A percentile compares a stretch with the other conserved stretches of the same genome.
phyloP scores from a whole-genome alignment of 2,797 vertebrate genomes.

The Discoglossus pictus region DNA sequence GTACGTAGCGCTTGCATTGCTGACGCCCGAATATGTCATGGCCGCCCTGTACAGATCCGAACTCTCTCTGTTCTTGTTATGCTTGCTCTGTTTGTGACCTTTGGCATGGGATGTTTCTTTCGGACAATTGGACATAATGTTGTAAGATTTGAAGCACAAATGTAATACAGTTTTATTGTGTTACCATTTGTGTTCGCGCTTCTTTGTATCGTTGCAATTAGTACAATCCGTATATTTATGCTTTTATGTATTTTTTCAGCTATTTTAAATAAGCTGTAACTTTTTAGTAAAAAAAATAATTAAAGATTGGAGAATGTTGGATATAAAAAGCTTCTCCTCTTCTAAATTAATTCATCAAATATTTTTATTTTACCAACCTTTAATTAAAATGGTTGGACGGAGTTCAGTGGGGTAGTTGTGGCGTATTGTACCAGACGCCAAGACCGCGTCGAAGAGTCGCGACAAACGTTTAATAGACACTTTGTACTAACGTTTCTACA shows the following conservation, averaged over 20 bases:
- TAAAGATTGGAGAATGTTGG: constrained; percentile 72
- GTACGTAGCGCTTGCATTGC: constrained; percentile 72
- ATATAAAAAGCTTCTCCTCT: constrained; percentile 46
- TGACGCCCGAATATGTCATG: constrained; percentile 78
- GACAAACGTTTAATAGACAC: no score
- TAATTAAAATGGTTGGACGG: no score
- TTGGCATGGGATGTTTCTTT: constrained; percentile 98
- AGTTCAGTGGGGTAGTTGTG: no score
- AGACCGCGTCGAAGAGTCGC: no score
- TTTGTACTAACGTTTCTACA: no score
- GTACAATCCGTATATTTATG: constrained; percentile 82
- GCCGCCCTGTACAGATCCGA: constrained; percentile 83
- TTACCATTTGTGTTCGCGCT: constrained; percentile 81
- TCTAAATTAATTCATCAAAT: no score
- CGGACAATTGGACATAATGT: constrained; percentile 94
- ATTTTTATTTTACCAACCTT: no score
- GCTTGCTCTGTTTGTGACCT: constrained; percentile 83
- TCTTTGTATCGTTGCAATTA: constrained; percentile 81
- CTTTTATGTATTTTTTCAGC: constrained; percentile 77
- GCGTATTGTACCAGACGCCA: no score
- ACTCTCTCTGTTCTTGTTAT: constrained; percentile 54
- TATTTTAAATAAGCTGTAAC: constrained; percentile 79
- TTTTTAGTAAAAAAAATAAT: constrained; percentile 74
- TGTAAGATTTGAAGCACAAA: constrained; percentile 98
- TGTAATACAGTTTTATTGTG: constrained; percentile 99